Conservation (phyloP, 92 coral and sea anemone genomes). For the Epizoanthus stellaris region DNA sequence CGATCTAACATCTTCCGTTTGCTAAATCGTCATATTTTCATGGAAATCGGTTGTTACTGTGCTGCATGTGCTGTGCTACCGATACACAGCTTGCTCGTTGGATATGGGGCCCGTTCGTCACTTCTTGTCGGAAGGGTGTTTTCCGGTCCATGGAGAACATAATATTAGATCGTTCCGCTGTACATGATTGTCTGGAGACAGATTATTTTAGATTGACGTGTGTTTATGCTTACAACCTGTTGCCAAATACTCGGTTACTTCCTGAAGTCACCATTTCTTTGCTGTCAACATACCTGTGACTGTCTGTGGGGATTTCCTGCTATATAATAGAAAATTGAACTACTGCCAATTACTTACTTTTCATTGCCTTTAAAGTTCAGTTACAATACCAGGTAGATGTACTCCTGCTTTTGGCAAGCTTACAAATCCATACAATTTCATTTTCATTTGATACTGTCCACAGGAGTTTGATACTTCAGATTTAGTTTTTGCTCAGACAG, state of each 20-base stretch:
- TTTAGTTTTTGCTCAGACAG: no score
- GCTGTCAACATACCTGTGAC: neutral
- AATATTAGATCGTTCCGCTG: neutral
- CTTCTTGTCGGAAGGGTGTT: constrained; percentile 36
- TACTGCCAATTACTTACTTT: neutral
- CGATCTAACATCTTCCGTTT: no score
- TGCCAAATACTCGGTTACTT: neutral
- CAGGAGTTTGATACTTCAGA: no score
- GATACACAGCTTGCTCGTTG: neutral
- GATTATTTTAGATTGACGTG: neutral
- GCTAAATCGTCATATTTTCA: no score
- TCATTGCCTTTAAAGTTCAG: neutral
- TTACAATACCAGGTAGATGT: neutral
- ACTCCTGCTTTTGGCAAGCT: neutral
- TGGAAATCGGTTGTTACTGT: neutral
- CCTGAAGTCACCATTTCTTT: neutral
- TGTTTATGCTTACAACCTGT: neutral
- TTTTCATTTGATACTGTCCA: no score
- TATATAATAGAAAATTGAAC: neutral
- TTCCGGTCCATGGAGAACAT: constrained; percentile 22
- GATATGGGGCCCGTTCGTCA: neutral
- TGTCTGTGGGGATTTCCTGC: constrained; percentile 31
- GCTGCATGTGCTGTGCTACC: neutral
- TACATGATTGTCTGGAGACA: constrained; percentile 7
- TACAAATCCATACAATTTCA: no score